phyloP scores from a whole-genome alignment of 2,797 vertebrate genomes.

The Danio choprae region DNA sequence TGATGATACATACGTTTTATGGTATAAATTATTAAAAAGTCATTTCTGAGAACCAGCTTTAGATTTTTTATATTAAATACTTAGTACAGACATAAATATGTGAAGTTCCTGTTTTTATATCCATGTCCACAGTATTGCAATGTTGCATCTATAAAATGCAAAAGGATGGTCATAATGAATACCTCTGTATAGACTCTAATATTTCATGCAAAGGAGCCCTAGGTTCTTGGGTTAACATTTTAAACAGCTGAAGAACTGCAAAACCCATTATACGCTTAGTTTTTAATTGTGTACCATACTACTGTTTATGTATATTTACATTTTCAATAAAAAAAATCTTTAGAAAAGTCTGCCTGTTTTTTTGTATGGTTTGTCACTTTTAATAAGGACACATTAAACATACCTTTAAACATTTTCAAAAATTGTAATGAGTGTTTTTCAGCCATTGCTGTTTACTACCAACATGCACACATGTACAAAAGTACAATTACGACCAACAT shows the following conservation, averaged over 20 bases:
- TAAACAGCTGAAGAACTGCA: slow-evolving; percentile 45
- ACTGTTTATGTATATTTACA: slow-evolving; percentile 74
- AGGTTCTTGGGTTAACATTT: slow-evolving; percentile 35
- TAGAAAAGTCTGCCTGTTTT: slow-evolving; percentile 47
- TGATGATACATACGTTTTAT: slow-evolving; percentile 2
- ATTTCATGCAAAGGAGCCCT: slow-evolving; percentile 34
- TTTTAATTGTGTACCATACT: slow-evolving; percentile 72
- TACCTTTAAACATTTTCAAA: too few species aligned
- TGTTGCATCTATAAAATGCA: slow-evolving; percentile 37
- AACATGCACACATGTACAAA: too few species aligned
- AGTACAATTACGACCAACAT: too few species aligned
- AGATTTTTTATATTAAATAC: slow-evolving; percentile 11
- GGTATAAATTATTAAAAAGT: slow-evolving; percentile 26
- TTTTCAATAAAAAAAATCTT: slow-evolving; percentile 79
- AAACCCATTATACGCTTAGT: slow-evolving; percentile 57
- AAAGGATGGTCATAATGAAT: slow-evolving; percentile 35
- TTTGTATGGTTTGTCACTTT: background rate
- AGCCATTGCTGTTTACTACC: too few species aligned
- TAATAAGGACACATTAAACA: background rate
- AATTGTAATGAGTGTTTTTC: too few species aligned
- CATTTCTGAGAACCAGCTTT: slow-evolving; percentile 7
- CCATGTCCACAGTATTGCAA: slow-evolving; percentile 42
- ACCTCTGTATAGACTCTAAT: slow-evolving; percentile 43
- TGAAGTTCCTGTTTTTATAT: slow-evolving; percentile 46
- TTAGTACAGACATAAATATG: slow-evolving; percentile 42